Base-by-base conservation (phyloP, 2,888 invertebrate genomes). In the Escarpia spicata region DNA sequence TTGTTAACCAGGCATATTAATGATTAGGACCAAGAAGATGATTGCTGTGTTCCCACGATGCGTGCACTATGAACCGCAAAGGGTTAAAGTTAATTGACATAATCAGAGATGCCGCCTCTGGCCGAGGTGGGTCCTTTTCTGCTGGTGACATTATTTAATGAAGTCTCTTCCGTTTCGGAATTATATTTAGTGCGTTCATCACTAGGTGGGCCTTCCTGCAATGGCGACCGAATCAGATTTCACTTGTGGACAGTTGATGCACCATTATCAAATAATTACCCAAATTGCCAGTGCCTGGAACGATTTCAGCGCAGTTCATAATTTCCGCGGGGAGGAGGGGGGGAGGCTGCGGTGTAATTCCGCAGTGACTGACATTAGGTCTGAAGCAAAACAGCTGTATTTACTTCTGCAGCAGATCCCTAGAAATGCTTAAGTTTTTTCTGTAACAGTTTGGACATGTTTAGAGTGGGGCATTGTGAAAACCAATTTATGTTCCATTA, bases 91-190 rank as follows among this genome's bases (percentile, higher is more conserved):
- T 75, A 75, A 75, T 75, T 75, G 75, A 75, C 75, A n/a, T 75
- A 75, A 75, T 75, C n/a, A 75, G 75, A 75, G 75, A 26, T n/a
- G n/a, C 75, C n/a, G 75, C n/a, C 75, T 26, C 3, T 19, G n/a
- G n/a, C 75, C 75, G 26, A 75, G 26, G 19, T 26, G 75, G 19
- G 75, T 75, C 75, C 75, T 19, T 75, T 75, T 75, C 75, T 26
- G 75, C n/a, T 6, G 75, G 75, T 75, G 75, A 75, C 75, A 75
- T 75, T 75, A 75, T 75, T 75, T 75, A 75, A 75, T 75, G 75
- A 75, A 75, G 75, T 75, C 75, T 26, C n/a, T 26, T 75, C n/a
- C 75, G 75, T n/a, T 75, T 19, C n/a, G 75, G 75, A 75, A 75
- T 75, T 19, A 75, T 75, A 75, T 75, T 75, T 75, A 9, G 75